Percentiles rank a stretch among this genome's conserved stretches.
Evolutionary conservation across 2,113 vertebrate genomes (phyloP).

Genomic region (Grantiella picta): DNA sequence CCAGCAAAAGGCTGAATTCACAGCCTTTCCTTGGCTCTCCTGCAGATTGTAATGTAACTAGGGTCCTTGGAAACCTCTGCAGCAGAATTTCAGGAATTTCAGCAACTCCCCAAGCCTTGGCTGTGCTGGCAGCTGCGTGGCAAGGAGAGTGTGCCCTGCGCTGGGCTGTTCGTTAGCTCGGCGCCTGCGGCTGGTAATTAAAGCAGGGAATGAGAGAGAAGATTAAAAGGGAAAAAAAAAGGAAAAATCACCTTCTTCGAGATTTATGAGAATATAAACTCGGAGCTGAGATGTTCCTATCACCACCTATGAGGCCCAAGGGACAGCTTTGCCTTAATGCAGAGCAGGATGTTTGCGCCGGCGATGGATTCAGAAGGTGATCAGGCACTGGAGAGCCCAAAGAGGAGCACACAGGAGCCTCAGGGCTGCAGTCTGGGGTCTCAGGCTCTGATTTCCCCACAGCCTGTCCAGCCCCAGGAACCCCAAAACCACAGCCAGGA

Average conservation of each 20-base stretch:
- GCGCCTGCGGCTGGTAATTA: background rate
- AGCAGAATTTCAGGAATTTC: background rate
- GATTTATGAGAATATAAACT: slow-evolving; percentile 41
- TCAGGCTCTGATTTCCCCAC: background rate
- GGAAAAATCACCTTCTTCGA: background rate
- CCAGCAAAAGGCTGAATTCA: background rate
- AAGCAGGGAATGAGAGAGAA: background rate
- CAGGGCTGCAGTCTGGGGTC: background rate
- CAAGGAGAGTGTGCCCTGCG: background rate
- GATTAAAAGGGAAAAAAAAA: background rate
- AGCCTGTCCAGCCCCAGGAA: fast-evolving
- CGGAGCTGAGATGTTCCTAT: background rate
- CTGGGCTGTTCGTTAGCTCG: background rate
- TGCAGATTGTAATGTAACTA: background rate
- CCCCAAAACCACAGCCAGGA: background rate
- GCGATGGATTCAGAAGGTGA: slow-evolving; percentile 26
- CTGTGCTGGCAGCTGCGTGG: background rate
- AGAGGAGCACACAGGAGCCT: background rate
- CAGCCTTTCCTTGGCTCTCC: background rate
- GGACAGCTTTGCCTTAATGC: slow-evolving; percentile 30
- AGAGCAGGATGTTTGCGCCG: background rate
- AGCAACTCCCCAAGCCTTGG: background rate
- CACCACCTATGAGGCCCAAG: slow-evolving; percentile 12
- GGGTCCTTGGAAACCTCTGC: background rate
- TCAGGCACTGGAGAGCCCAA: background rate